A percentile compares a stretch with the other conserved stretches of the same genome.
phyloP scores from a whole-genome alignment of 2,797 vertebrate species.

The Brotula barbata region DNA sequence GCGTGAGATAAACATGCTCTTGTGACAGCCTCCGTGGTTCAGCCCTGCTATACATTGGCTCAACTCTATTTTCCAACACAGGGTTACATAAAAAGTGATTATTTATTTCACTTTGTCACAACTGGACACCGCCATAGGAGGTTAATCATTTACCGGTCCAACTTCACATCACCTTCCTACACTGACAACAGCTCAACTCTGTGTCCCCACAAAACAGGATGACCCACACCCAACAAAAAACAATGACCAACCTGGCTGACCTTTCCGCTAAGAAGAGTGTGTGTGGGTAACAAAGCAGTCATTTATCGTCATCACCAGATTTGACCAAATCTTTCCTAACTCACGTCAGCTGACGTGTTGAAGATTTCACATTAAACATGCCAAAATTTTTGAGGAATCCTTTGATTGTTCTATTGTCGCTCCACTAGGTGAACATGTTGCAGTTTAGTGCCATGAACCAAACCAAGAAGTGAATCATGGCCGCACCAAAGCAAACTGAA shows the following conservation, averaged over 20 bases:
- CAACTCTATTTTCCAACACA: not conserved
- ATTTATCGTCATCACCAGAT: too few relatives aligned
- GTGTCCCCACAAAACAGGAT: constrained; percentile 15
- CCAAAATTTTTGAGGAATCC: too few relatives aligned
- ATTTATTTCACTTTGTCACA: constrained; percentile 7
- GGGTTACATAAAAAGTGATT: not conserved
- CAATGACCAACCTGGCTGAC: constrained; percentile 42
- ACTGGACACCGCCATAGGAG: not conserved
- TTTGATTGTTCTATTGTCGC: too few relatives aligned
- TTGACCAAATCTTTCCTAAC: too few relatives aligned
- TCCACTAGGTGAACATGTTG: too few relatives aligned
- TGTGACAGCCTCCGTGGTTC: constrained; percentile 16
- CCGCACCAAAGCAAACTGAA: too few relatives aligned
- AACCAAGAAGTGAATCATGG: too few relatives aligned
- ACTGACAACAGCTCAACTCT: constrained; percentile 15
- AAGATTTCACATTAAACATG: too few relatives aligned
- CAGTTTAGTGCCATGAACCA: too few relatives aligned
- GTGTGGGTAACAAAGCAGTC: not conserved
- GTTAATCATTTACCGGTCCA: constrained; percentile 49
- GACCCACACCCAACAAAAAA: constrained; percentile 48
- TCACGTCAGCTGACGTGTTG: too few relatives aligned
- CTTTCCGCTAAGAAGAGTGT: constrained; percentile 28
- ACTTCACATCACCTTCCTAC: constrained; percentile 17
- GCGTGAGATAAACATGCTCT: constrained; percentile 35
- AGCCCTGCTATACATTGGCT: not conserved